phyloP scores from a whole-genome alignment of 1,140 invertebrate genomes.

The Laupala kohalensis region DNA sequence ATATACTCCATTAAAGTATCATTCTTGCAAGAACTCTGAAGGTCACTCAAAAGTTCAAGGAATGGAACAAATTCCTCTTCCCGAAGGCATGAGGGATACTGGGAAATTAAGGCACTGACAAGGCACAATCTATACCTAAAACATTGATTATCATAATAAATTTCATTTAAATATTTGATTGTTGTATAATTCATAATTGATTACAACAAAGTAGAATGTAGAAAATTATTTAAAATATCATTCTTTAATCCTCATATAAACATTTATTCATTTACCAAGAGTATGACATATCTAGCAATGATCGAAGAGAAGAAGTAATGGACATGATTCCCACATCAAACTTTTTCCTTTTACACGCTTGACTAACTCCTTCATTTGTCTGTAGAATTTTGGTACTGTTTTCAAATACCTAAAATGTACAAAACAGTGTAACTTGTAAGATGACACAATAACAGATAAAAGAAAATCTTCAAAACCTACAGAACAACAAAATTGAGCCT shows the following conservation, averaged over 20 bases:
- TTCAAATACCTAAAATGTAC: too few relatives aligned
- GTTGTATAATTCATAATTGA: neutral
- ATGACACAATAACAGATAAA: too few relatives aligned
- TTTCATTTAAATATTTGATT: too few relatives aligned
- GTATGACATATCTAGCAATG: too few relatives aligned
- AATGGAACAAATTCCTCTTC: slow-evolving; percentile 24
- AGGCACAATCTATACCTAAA: neutral
- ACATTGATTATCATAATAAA: neutral
- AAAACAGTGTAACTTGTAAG: too few relatives aligned
- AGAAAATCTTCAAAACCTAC: too few relatives aligned
- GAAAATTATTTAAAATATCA: neutral
- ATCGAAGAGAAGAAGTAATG: too few relatives aligned
- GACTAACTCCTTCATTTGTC: slow-evolving; percentile 1
- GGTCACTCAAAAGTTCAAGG: slow-evolving; percentile 25
- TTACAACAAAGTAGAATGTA: neutral
- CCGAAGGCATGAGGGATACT: slow-evolving; percentile 29
- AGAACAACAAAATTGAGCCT: too few relatives aligned
- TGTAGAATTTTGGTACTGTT: too few relatives aligned
- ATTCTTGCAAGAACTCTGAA: slow-evolving; percentile 26
- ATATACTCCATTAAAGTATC: slow-evolving; percentile 25
- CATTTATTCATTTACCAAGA: too few relatives aligned
- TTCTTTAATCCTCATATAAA: too few relatives aligned
- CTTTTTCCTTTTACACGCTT: slow-evolving; percentile 3
- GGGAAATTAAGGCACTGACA: slow-evolving; percentile 11
- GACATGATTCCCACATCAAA: neutral